Conservation (phyloP, 2,797 vertebrate genomes). For the Characodon lateralis region DNA sequence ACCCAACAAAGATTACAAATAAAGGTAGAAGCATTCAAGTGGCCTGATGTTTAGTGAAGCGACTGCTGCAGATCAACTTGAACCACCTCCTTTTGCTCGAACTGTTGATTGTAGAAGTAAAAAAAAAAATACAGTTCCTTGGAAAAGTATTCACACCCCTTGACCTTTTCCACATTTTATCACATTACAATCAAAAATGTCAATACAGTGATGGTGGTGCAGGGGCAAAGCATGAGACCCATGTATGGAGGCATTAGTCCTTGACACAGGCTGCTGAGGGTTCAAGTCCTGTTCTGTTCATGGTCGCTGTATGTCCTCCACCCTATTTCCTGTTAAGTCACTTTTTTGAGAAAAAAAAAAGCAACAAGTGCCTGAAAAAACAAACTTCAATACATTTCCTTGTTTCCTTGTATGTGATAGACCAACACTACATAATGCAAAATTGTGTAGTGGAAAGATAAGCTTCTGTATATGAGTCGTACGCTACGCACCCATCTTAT, state of each 20-base stretch:
- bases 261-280: too few relatives aligned
- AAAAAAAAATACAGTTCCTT: neutral
- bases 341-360: too few relatives aligned
- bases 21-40: neutral
- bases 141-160: neutral
- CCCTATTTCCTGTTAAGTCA: too few relatives aligned
- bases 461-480: too few relatives aligned
- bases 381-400: neutral
- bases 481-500: neutral
- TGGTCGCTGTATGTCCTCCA: too few relatives aligned
- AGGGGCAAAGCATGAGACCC: too few relatives aligned
- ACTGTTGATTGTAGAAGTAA: neutral
- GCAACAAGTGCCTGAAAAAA: too few relatives aligned
- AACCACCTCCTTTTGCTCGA: neutral
- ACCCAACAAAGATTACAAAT: neutral
- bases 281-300: too few relatives aligned
- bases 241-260: too few relatives aligned
- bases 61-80: neutral
- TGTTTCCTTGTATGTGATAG: neutral
- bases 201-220: neutral
- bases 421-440: neutral
- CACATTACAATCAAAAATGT: neutral
- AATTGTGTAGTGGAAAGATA: neutral
- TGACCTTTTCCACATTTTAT: neutral
- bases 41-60: neutral